Base-by-base conservation (phyloP, 2,888 invertebrate species). In the Vesta saturnalis region DNA sequence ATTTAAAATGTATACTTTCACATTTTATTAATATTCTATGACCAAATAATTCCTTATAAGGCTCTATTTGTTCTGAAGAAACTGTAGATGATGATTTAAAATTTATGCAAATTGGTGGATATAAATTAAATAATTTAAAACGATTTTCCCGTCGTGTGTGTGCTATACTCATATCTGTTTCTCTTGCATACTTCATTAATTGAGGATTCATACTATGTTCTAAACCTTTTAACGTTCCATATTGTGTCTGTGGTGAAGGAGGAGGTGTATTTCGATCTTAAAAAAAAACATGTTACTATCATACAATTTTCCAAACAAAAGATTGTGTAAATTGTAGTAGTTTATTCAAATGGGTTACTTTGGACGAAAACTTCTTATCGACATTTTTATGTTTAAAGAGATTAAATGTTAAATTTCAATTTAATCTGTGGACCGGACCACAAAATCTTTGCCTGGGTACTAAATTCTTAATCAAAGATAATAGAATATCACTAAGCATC, bases 121-220 rank as follows among this genome's bases (percentile, higher is more conserved):
- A 92, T 56, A 92, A 87, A 63, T 87, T 89, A 84, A 96, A 96
- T 43, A 97, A 85, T 76, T 93, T 90, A 70, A 92, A 89, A 63
- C 96, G 88, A 77, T 90, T 90, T 79, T 96, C 96, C 76, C 91
- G 91, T 55, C 96, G 87, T 0, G 94, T 90, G 69, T 91, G 89
- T 16, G 94, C 91, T 77, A 96, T 94, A 18, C 94, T 93, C 73
- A 91, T 88, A 78, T 96, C 96, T 0, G 96, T 96, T 86, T 97
- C 96, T 35, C 95, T 88, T 0, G 95, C 93, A 82, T 96, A 97
- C 82, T 93, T 92, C 82, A 94, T 94, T 61, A 96, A 85, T 77
- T 95, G 94, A 0, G 96, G 96, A 85, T 96, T 96, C 91, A 96
- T 93, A 78, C 94, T 95, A 81, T 95, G 94, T 78, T 96, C 96